Evolutionary conservation across 2,113 vertebrate genomes (phyloP), one percentile per base, ranked within the genome.

Genomic region (Rhea americana): DNA sequence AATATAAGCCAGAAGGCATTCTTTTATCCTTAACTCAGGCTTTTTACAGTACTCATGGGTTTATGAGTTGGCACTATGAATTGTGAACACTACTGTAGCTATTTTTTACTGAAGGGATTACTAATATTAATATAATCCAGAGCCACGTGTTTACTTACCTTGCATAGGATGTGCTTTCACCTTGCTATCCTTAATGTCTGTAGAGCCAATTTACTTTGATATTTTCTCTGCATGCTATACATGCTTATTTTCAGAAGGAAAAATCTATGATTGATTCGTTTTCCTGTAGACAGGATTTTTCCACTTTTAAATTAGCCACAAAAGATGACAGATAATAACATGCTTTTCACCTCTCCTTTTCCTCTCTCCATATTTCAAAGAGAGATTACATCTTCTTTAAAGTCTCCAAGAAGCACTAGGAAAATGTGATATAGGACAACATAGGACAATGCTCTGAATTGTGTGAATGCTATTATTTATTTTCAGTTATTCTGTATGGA

Each of bases 111-210:
- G 58, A 75, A 65, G 13, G 7, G 12, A 5, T 39, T 53, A 11
- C 10, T 91, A 75, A 89, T 72, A 48, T 45, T 85, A 79, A 90
- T 67, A 51, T 35, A 2, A 9, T 61, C 53, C 70, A 92, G 66
- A 63, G 15, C 45, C 20, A 82, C 82, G 47, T 71, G 59, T 91
- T 81, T 93, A 35, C 45, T 94, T 94, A 35, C 45, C 55, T 90
- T 89, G 76, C 26, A 77, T 37, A 39, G 18, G n/a, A 13, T 67
- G 56, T 62, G 21, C 41, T 77, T 87, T 66, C 35, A 88, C 20
- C 4, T 73, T 11, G 87, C 68, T 43, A 43, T 4, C 14, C 43
- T 50, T 66, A 86, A 22, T 14, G 56, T 41, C 5, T 30, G 26
- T 59, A 90, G 41, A 78, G 53, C 7, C 11, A 85, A 66, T 82